Evolutionary conservation across 2,888 invertebrate species (phyloP).

Genomic region (Plusia festucae): DNA sequence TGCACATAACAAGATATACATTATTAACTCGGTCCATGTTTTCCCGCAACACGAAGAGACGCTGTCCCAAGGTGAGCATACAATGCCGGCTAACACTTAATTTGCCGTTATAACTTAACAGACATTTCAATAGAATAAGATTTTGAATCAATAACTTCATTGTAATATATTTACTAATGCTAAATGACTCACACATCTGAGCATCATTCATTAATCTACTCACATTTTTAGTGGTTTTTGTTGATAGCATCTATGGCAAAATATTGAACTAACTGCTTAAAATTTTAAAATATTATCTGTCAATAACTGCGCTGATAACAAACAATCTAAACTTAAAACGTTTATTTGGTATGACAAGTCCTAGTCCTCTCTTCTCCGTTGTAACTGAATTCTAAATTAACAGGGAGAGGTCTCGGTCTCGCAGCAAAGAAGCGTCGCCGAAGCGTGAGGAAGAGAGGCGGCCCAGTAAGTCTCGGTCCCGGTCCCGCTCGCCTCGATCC

Average conservation of each 20-base stretch:
- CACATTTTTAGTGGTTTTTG: neutral
- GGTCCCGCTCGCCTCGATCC: conserved; percentile 68
- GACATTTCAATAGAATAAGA: conserved; percentile 19
- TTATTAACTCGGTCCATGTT: conserved; percentile 76
- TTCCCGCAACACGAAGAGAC: conserved; percentile 79
- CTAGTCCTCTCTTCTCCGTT: too few species aligned
- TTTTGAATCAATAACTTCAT: conserved; percentile 19
- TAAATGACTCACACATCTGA: neutral
- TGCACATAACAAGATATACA: conserved; percentile 73
- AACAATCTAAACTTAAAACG: neutral
- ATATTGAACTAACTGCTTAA: conserved; percentile 13
- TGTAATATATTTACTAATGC: conserved; percentile 31
- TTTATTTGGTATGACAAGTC: neutral
- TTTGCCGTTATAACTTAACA: conserved; percentile 35
- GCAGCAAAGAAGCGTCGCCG: conserved; percentile 90
- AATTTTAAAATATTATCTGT: neutral
- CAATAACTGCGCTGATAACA: conserved; percentile 11
- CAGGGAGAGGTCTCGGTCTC: conserved; percentile 92
- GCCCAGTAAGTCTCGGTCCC: conserved; percentile 79
- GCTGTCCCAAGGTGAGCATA: conserved; percentile 74
- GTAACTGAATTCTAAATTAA: conserved; percentile 29
- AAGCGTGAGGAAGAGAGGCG: conserved; percentile 82
- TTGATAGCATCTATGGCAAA: conserved; percentile 10
- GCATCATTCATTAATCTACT: neutral
- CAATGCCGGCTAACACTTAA: conserved; percentile 46